Conservation (phyloP, 2,888 invertebrate genomes). For the Hirtodrosophila alboralis region DNA sequence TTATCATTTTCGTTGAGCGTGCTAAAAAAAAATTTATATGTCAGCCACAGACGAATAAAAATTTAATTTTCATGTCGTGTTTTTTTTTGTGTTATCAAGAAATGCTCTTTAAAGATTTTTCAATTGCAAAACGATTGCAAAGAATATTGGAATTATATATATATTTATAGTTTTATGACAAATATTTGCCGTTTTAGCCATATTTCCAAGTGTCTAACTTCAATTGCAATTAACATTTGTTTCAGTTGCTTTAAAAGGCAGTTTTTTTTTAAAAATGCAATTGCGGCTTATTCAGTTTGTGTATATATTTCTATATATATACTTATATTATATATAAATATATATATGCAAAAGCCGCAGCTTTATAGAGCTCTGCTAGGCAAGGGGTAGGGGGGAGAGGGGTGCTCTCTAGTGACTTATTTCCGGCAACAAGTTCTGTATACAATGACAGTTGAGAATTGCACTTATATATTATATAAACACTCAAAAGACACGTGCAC, state of each 20-base stretch:
- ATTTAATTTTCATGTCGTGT: conserved; percentile 19
- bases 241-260: conserved; percentile 36
- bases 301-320: conserved; percentile 2
- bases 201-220: conserved; percentile 33
- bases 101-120: conserved; percentile 8
- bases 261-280: conserved; percentile 14
- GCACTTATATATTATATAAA: conserved; percentile 72
- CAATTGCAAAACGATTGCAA: conserved; percentile 14
- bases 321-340: conserved; percentile 10
- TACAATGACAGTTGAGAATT: conserved; percentile 13
- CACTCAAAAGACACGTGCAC: conserved; percentile 59
- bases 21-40: conserved; percentile 70
- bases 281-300: conserved; percentile 8
- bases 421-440: conserved; percentile 53
- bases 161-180: not conserved
- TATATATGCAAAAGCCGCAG: conserved; percentile 7
- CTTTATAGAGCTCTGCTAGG: not conserved
- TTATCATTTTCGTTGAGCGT: conserved; percentile 66
- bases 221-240: conserved; percentile 40
- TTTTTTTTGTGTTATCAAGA: conserved; percentile 4
- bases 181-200: conserved; percentile 27
- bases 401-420: not conserved
- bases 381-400: not conserved
- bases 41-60: conserved; percentile 44
- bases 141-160: conserved; percentile 15